A percentile compares a stretch with the other conserved stretches of the same genome.
phyloP scores from a whole-genome alignment of 2,113 vertebrate species.

The Artemisiospiza belli region DNA sequence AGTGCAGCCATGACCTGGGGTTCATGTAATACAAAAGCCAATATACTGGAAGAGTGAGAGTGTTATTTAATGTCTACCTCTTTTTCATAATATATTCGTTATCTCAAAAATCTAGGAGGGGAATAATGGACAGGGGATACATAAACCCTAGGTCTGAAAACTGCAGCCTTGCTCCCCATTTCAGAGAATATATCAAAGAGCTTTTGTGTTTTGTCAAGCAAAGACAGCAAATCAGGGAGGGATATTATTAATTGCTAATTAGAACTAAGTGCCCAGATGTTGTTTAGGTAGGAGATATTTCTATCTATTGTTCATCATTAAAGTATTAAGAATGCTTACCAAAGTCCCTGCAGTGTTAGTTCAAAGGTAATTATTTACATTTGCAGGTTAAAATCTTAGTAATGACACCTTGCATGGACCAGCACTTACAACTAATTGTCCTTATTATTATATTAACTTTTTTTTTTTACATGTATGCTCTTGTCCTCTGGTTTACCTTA shows the following conservation, averaged over 20 bases:
- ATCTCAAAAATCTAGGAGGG: not conserved
- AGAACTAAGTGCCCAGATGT: not conserved
- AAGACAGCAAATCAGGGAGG: not conserved
- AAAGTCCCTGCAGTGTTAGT: not conserved
- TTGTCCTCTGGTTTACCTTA: not conserved
- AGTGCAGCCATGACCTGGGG: not conserved
- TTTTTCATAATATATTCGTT: not conserved
- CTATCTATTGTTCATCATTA: not conserved
- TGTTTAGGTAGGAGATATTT: not conserved
- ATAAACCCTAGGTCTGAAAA: not conserved
- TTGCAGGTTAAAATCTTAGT: not conserved
- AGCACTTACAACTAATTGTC: not conserved
- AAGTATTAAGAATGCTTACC: not conserved
- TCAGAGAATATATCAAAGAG: not conserved
- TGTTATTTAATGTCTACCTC: not conserved
- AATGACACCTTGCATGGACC: not conserved
- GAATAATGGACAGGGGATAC: not conserved
- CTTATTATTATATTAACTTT: not conserved
- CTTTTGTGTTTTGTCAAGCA: not conserved
- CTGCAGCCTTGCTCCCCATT: not conserved
- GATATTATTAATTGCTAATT: not conserved
- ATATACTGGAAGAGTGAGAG: accelerated
- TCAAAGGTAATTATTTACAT: not conserved
- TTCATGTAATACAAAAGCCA: not conserved
- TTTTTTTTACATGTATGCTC: not conserved